A percentile compares a stretch with the other conserved stretches of the same genome.
Evolutionary conservation across 2,888 invertebrate genomes (phyloP).

Genomic region (Hedya salicella): DNA sequence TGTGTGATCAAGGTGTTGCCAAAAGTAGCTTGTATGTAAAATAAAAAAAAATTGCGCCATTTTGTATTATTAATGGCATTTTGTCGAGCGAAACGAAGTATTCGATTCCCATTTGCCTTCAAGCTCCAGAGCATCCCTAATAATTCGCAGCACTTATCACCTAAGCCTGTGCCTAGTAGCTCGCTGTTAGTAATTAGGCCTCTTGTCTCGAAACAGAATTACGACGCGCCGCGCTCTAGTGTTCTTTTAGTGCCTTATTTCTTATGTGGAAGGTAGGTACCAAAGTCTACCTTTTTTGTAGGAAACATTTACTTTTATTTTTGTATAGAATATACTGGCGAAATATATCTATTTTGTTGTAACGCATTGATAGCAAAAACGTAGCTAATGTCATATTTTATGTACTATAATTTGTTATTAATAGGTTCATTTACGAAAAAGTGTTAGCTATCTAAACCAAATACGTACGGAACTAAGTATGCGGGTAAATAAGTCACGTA

Average conservation of each 20-base stretch:
- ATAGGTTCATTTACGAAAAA: no score
- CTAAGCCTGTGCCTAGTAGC: conserved; percentile 51
- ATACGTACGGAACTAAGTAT: no score
- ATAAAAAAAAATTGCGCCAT: no score
- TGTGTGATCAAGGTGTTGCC: no score
- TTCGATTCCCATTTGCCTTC: conserved; percentile 14
- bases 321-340: neutral
- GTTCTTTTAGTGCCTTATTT: conserved; percentile 37
- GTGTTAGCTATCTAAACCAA: no score
- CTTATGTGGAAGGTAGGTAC: conserved; percentile 18
- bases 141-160: conserved; percentile 28
- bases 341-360: no score
- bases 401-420: no score
- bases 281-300: conserved; percentile 17
- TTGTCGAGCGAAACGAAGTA: neutral
- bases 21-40: no score
- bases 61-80: no score
- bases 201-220: conserved; percentile 54
- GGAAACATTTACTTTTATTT: conserved; percentile 1
- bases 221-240: conserved; percentile 37
- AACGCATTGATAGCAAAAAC: no score
- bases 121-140: conserved; percentile 15
- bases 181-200: conserved; percentile 61
- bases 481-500: no score
- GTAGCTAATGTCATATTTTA: no score